Evolutionary conservation across 2,113 vertebrate species (phyloP), one percentile per base, ranked within the genome.

Genomic region (Vulpes vulpes): DNA sequence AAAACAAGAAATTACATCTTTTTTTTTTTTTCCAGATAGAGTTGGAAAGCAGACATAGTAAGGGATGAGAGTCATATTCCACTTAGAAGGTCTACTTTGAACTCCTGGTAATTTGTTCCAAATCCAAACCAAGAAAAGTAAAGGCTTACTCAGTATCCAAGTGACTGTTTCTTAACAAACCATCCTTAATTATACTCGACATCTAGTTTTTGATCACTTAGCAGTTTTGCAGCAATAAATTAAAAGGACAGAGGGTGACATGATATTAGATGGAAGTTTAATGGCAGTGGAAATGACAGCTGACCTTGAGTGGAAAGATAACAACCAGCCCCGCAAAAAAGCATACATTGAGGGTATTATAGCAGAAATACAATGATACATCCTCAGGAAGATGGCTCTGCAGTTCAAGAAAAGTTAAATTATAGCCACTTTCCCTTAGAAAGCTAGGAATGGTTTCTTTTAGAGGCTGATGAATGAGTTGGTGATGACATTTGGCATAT

Each of bases 171-270:
- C 80, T 83, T 95, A 92, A 94, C 64, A 91, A 93, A 78, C 85
- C 38, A 86, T 82, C 64, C 38, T 96, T 97, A 97, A 94, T 98
- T 93, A 86, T 74, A 79, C 78, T 91, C 2, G 8, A 74, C 60
- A 94, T 93, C 49, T 91, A 82, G 93, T 60, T 96, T 98, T 97
- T 96, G 91, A 79, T 69, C 89, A 96, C 89, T 97, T 97, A 93
- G 95, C 93, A 96, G 81, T 97, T 97, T 89, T 97, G 17, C 73
- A 82, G 89, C 93, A 89, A 94, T 96, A 94, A 96, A 96, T 96
- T 89, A 96, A 57, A 91, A 93, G 88, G 81, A 88, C 80, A 88
- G 82, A 93, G 81, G 91, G 81, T 95, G 88, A 92, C 91, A 78
- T 35, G 60, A 81, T 55, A 73, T 78, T 85, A 94, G 89, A 95